Evolutionary conservation across 2,888 invertebrate genomes (phyloP), one percentile per base, ranked within the genome.

Genomic region (Epinotia nisella): DNA sequence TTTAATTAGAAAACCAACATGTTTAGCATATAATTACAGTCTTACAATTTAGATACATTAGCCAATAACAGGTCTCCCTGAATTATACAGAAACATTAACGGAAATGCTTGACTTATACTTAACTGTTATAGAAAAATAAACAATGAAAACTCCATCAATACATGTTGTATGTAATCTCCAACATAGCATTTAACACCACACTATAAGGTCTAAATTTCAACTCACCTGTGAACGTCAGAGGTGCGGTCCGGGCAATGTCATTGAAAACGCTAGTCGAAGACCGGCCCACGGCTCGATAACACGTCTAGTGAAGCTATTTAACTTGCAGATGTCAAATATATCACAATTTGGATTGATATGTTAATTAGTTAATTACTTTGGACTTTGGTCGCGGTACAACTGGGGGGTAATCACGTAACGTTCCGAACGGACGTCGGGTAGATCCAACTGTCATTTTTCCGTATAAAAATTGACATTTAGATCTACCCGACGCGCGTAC

Each of bases 291-390:
- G 13, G n/a, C 19, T 39, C 13, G 53, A 56, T 66, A 41, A 66
- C 17, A 19, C 10, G n/a, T 53, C 7, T 11, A 65, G 39, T 35
- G 53, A 51, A n/a, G 24, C 53, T 55, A 39, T n/a, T 66, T 56
- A 41, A 66, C 56, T 66, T 66, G 66, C 55, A 56, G 21, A 66
- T 66, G 21, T 2, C 19, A 41, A 41, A 39, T 55, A 65, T 55
- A 41, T 66, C 2, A 21, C 15, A 39, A n/a, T 11, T 11, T 7
- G 66, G 66, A 66, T 66, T 66, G 66, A 56, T 66, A 10, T 55
- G 9, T n/a, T n/a, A n/a, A n/a, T n/a, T 24, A 55, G 41, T 66
- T 66, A 41, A 56, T 66, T 10, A 65, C 13, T 29, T 61, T 17
- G 62, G 62, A 62, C 62, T 49, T 62, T 11, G 49, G 11, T 9